A percentile compares a stretch with the other conserved stretches of the same genome.
Conservation (phyloP, 2,797 vertebrate genomes). For the Spatula clypeata region DNA sequence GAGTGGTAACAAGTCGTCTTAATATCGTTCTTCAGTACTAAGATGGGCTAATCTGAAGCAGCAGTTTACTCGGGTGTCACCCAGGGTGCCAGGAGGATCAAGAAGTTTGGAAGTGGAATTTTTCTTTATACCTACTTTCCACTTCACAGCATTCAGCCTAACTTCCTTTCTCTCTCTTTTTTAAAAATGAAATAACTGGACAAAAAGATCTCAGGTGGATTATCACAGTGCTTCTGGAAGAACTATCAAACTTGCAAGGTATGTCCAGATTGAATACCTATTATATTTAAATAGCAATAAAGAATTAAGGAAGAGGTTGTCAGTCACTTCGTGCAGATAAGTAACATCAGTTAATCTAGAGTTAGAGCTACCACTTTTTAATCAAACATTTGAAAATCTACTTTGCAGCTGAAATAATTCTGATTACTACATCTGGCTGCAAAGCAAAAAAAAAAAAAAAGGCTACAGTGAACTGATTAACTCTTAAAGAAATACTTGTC, state of each 20-base stretch:
- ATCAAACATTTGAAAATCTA: neutral
- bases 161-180: neutral
- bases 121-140: constrained; percentile 58
- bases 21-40: constrained; percentile 88
- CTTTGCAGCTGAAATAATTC: constrained; percentile 37
- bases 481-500: neutral
- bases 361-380: neutral
- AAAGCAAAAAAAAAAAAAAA: neutral
- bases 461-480: neutral
- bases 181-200: constrained; percentile 63
- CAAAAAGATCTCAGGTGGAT: constrained; percentile 77
- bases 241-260: constrained; percentile 80
- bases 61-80: constrained; percentile 88
- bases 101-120: constrained; percentile 72
- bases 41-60: constrained; percentile 88
- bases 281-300: neutral
- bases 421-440: neutral
- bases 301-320: neutral
- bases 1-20: constrained; percentile 90
- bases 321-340: neutral
- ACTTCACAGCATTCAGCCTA: constrained; percentile 38
- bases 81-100: constrained; percentile 85
- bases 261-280: constrained; percentile 71
- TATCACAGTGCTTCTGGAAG: constrained; percentile 74
- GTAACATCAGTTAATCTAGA: neutral